Evolutionary conservation across 2,797 vertebrate genomes (phyloP).

Genomic region (Cyprinodon diabolis): DNA sequence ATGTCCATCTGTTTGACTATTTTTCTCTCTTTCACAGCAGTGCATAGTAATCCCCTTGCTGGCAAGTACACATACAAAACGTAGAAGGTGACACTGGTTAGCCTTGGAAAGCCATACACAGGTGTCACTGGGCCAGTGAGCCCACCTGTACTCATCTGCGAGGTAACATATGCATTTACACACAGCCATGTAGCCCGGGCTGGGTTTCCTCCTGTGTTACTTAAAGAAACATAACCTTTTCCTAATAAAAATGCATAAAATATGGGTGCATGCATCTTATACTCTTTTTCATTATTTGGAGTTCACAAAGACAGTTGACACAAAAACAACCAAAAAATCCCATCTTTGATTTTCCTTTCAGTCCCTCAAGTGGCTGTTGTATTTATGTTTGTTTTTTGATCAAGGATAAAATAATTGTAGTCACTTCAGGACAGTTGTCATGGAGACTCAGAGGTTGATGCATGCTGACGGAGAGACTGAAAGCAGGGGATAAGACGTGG

Average conservation of each 20-base stretch:
- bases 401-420: slow-evolving; percentile 76
- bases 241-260: slow-evolving; percentile 6
- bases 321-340: slow-evolving; percentile 15
- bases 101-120: slow-evolving; percentile 26
- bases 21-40: slow-evolving; percentile 6
- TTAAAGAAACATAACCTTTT: background rate
- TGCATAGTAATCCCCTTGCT: slow-evolving; percentile 17
- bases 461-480: slow-evolving; percentile 73
- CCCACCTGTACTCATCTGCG: slow-evolving; percentile 47
- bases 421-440: slow-evolving; percentile 67
- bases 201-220: slow-evolving; percentile 23
- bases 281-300: slow-evolving; percentile 6
- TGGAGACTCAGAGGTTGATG: slow-evolving; percentile 73
- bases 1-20: slow-evolving; percentile 25
- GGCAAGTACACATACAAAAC: slow-evolving; percentile 10
- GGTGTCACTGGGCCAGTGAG: slow-evolving; percentile 54
- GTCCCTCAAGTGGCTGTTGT: slow-evolving; percentile 54
- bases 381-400: slow-evolving; percentile 52
- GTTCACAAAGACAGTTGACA: slow-evolving; percentile 23
- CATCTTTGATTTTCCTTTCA: slow-evolving; percentile 7
- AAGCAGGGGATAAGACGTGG: slow-evolving; percentile 74
- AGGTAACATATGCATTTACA: slow-evolving; percentile 14
- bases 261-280: slow-evolving; percentile 17
- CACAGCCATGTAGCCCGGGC: slow-evolving; percentile 11
- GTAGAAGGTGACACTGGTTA: slow-evolving; percentile 21